Conservation (phyloP, 2,888 invertebrate species). For the Neocrepidodera transversa region DNA sequence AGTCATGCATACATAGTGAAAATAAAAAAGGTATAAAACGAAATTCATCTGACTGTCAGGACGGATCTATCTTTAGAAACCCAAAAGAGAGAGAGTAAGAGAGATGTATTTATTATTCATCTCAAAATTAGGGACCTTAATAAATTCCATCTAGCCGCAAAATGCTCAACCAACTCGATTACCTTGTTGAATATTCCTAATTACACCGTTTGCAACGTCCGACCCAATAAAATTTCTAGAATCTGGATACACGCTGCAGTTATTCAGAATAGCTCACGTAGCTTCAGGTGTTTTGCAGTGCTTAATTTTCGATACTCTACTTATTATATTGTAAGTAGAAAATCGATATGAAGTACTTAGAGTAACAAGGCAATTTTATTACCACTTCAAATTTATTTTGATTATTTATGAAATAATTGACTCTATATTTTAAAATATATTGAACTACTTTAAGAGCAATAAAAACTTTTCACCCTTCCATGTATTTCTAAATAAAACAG, state of each 20-base stretch:
- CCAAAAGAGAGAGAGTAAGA: neutral
- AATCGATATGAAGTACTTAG: no score
- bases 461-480: neutral
- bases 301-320: no score
- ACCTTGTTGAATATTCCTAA: slow-evolving; percentile 17
- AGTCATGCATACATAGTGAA: neutral
- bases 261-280: no score
- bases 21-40: neutral
- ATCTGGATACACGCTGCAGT: no score
- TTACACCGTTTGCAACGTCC: slow-evolving; percentile 14
- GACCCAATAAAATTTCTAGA: neutral
- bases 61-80: neutral
- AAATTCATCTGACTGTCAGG: neutral
- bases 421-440: no score
- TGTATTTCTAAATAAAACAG: slow-evolving; percentile 1
- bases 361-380: no score
- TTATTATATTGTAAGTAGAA: no score
- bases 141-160: slow-evolving; percentile 21
- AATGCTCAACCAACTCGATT: slow-evolving; percentile 17
- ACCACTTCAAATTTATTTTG: no score
- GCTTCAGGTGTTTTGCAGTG: no score
- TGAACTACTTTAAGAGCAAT: neutral
- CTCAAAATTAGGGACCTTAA: slow-evolving; percentile 6
- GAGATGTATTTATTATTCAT: slow-evolving; percentile 12
- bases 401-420: no score